phyloP scores from a whole-genome alignment of 2,888 invertebrate species.

The Aelia acuminata region DNA sequence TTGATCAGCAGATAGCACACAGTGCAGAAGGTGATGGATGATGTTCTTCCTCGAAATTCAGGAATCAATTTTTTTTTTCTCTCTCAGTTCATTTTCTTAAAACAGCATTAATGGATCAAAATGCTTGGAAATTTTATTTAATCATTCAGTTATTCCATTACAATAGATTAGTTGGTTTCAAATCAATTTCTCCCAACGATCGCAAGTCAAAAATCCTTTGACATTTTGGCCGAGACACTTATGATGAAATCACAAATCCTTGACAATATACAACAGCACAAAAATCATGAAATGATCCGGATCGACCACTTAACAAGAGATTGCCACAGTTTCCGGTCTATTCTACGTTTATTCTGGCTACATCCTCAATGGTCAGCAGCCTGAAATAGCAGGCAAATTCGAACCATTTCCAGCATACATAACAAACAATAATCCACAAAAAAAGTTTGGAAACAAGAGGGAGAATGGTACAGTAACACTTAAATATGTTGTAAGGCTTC shows the following conservation, averaged over 20 bases:
- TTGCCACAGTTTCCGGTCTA: conserved; percentile 22
- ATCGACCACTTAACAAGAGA: background rate
- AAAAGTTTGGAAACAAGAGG: background rate
- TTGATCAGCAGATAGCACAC: background rate
- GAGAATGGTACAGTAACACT: too few relatives aligned
- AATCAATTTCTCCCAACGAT: background rate
- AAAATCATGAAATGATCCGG: background rate
- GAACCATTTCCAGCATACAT: background rate
- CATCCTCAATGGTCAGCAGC: background rate
- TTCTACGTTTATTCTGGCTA: background rate
- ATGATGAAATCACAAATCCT: background rate
- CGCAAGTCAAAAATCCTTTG: background rate
- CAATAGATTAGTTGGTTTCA: background rate
- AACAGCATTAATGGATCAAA: background rate
- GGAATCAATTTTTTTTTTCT: background rate
- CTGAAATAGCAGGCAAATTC: background rate
- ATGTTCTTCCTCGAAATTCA: background rate
- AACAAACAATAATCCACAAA: background rate
- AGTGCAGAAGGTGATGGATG: background rate
- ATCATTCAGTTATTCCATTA: background rate
- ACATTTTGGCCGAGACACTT: background rate
- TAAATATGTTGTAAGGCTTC: too few relatives aligned
- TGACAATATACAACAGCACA: background rate
- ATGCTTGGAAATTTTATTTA: background rate
- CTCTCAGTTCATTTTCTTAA: background rate